These are phyloP conservation scores for Exocentrus adspersus DNA, from an alignment of 2,888 invertebrate genomes.

Conservation along the genomic window DNA sequence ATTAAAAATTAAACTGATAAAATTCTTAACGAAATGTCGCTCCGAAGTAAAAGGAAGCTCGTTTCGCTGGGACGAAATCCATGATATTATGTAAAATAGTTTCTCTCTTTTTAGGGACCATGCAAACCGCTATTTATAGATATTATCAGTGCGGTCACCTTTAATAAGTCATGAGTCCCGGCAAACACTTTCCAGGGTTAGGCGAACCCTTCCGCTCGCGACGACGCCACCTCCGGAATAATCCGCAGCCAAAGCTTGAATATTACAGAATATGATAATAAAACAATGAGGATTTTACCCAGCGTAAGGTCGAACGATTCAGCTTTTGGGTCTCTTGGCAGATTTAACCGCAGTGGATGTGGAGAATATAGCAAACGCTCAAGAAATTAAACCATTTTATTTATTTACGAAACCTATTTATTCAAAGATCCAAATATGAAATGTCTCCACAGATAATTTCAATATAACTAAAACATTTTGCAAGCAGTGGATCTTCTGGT, in stretches of 20 bases:
- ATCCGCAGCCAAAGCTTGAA: conserved; percentile 13
- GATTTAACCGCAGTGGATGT: neutral
- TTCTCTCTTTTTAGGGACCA: conserved; percentile 29
- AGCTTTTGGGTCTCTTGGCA: neutral
- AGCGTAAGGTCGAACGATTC: conserved; percentile 2
- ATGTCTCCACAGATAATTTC: too few relatives aligned
- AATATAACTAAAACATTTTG: too few relatives aligned
- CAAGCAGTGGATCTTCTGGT: neutral
- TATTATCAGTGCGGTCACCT: conserved; percentile 46
- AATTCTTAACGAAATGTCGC: conserved; percentile 25
- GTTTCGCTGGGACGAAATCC: conserved; percentile 15
- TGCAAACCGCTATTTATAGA: conserved; percentile 44
- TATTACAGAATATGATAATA: conserved; percentile 20
- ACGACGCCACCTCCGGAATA: conserved; percentile 21
- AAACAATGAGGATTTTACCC: conserved; percentile 13
- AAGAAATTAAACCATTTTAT: too few relatives aligned
- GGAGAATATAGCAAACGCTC: neutral
- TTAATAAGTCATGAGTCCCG: conserved; percentile 44
- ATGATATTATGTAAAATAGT: conserved; percentile 32
- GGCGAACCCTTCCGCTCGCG: conserved; percentile 31
- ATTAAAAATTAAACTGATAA: conserved; percentile 42
- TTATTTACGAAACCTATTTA: too few relatives aligned
- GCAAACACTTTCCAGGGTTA: conserved; percentile 35
- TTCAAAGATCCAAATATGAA: too few relatives aligned
- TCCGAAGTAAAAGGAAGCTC: conserved; percentile 1